Evolutionary conservation across 2,888 invertebrate genomes (phyloP).

Genomic region (Xestia sexstrigata): DNA sequence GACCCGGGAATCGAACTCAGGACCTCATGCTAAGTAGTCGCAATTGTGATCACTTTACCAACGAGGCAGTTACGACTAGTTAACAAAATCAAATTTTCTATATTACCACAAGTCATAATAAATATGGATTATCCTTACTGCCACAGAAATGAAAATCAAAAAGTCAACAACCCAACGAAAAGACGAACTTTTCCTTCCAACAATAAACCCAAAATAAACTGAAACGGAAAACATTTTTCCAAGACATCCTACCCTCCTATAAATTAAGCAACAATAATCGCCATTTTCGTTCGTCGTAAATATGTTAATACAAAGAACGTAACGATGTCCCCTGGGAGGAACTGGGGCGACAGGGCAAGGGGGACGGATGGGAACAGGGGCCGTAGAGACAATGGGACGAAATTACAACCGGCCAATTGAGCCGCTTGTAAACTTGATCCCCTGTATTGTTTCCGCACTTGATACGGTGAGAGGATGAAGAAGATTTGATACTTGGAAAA

Average conservation of each 20-base stretch:
- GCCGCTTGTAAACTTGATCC: conserved; percentile 87
- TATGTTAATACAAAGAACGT: conserved; percentile 83
- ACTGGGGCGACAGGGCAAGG: conserved; percentile 64
- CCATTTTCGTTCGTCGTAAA: conserved; percentile 78
- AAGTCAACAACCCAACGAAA: conserved; percentile 2
- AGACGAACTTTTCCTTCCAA: not conserved
- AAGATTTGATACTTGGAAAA: conserved; percentile 77
- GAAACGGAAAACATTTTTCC: conserved; percentile 49
- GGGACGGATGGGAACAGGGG: conserved; percentile 75
- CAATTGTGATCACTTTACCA: not conserved
- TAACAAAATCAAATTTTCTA: not conserved
- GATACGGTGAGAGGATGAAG: conserved; percentile 65
- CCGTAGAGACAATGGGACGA: conserved; percentile 87
- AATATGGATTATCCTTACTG: not conserved
- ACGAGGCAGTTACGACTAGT: not conserved
- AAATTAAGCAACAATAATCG: conserved; percentile 79
- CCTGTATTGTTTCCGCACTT: conserved; percentile 89
- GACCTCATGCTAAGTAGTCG: no score
- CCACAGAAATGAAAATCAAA: not conserved
- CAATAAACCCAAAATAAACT: conserved; percentile 16
- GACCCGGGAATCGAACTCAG: no score
- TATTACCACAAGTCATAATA: not conserved
- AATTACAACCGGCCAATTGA: conserved; percentile 90
- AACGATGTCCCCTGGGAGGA: conserved; percentile 81
- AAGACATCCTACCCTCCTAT: conserved; percentile 55